Conservation (phyloP, 2,888 invertebrate species). For the Eupeodes latifasciatus region DNA sequence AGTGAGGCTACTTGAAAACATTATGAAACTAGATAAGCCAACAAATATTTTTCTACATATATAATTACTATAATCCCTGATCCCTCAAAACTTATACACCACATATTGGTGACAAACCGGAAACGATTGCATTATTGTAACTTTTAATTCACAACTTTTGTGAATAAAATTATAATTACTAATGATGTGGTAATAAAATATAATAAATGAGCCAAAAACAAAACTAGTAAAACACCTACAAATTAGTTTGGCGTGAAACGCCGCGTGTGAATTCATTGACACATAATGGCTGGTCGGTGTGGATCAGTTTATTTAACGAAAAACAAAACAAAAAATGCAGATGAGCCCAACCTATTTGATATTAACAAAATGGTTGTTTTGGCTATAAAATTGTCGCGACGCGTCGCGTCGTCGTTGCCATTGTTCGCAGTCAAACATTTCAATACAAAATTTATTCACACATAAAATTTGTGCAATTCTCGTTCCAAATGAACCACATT, state of each 20-base stretch:
- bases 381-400: neutral
- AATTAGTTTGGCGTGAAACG: slow-evolving; percentile 18
- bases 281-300: slow-evolving; percentile 19
- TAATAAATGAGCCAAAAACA: neutral
- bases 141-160: neutral
- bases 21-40: too few relatives aligned
- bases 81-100: too few relatives aligned
- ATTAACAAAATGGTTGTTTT: slow-evolving; percentile 29
- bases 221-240: slow-evolving; percentile 53
- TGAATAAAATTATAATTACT: neutral
- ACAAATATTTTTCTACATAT: too few relatives aligned
- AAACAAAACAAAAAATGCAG: slow-evolving; percentile 42
- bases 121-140: slow-evolving; percentile 24
- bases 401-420: neutral
- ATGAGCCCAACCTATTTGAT: slow-evolving; percentile 61
- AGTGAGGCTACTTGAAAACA: too few relatives aligned
- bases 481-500: slow-evolving; percentile 46
- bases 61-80: too few relatives aligned
- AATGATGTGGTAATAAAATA: slow-evolving; percentile 8
- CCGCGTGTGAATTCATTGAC: slow-evolving; percentile 39
- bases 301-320: neutral
- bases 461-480: slow-evolving; percentile 50
- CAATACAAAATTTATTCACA: slow-evolving; percentile 40
- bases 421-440: slow-evolving; percentile 12
- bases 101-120: neutral